phyloP scores from a whole-genome alignment of 2,888 invertebrate genomes.

The Drosophila pseudotakahashii region DNA sequence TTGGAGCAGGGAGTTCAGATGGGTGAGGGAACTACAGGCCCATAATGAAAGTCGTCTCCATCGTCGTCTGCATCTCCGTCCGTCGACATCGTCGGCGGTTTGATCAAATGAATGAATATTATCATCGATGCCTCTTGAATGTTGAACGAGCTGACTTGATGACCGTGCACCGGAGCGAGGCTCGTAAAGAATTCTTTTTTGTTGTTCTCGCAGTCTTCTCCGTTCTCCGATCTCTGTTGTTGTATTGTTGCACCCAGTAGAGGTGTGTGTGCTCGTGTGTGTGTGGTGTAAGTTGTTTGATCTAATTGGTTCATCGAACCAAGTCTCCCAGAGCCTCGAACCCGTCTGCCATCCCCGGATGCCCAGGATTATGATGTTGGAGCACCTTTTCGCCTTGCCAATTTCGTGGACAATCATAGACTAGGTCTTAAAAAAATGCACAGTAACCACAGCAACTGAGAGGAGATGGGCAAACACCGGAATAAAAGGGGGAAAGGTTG shows the following conservation, averaged over 20 bases:
- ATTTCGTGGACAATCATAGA: slow-evolving; percentile 35
- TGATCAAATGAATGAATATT: slow-evolving; percentile 82
- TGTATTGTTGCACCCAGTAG: slow-evolving; percentile 40
- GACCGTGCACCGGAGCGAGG: slow-evolving; percentile 62
- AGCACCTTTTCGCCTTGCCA: slow-evolving; percentile 13
- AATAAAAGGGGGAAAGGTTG: not conserved
- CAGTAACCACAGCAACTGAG: slow-evolving; percentile 15
- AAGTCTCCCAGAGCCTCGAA: slow-evolving; percentile 35
- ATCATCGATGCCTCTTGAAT: slow-evolving; percentile 75
- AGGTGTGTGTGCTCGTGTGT: not conserved
- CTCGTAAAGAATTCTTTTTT: slow-evolving; percentile 67
- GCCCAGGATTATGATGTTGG: slow-evolving; percentile 39
- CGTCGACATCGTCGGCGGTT: slow-evolving; percentile 73
- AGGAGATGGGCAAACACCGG: not conserved
- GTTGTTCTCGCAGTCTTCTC: slow-evolving; percentile 34
- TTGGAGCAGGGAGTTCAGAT: not conserved
- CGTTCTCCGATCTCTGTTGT: slow-evolving; percentile 4
- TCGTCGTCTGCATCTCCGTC: slow-evolving; percentile 41
- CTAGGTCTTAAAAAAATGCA: slow-evolving; percentile 15
- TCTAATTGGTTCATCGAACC: slow-evolving; percentile 81
- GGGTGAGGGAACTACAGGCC: slow-evolving; percentile 14
- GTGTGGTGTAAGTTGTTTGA: slow-evolving; percentile 70
- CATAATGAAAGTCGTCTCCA: slow-evolving; percentile 70
- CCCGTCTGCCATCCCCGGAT: slow-evolving; percentile 10
- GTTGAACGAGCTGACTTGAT: slow-evolving; percentile 76